These are phyloP conservation scores for Machimus atricapillus DNA, from an alignment of 2,888 invertebrate species.

Conservation along the genomic window DNA sequence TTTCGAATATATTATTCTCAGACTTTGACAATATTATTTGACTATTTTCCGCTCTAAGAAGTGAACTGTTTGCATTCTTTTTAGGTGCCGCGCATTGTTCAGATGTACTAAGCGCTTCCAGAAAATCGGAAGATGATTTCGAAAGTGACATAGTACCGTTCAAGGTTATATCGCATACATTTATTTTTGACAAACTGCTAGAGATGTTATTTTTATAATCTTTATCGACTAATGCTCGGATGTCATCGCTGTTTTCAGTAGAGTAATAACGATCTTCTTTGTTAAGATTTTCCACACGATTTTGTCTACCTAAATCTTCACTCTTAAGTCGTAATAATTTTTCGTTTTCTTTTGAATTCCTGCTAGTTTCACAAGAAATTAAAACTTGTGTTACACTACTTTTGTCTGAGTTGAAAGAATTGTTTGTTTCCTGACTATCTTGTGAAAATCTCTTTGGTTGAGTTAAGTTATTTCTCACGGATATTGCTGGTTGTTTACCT, in stretches of 20 bases:
- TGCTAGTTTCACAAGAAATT: background rate
- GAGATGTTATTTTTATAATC: constrained; percentile 33
- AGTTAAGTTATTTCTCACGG: constrained; percentile 19
- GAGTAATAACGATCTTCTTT: background rate
- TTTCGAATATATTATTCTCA: constrained; percentile 53
- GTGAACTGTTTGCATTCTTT: background rate
- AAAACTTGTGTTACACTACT: background rate
- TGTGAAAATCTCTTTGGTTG: background rate
- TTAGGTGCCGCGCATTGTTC: background rate
- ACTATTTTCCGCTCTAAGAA: constrained; percentile 1
- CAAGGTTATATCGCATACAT: constrained; percentile 2
- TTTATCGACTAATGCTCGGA: background rate
- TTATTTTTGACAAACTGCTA: constrained; percentile 44
- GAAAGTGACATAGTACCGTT: constrained; percentile 32
- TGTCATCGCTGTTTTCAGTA: background rate
- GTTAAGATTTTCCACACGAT: background rate
- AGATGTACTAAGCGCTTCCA: background rate
- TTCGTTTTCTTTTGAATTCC: background rate
- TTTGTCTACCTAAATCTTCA: background rate
- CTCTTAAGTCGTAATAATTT: background rate
- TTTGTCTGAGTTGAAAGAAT: background rate
- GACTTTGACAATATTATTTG: constrained; percentile 50
- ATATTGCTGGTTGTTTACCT: constrained; percentile 44
- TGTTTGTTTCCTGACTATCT: background rate
- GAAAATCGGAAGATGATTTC: constrained; percentile 38